Base-by-base conservation (phyloP, 2,888 invertebrate species). In the Unio pictorum region DNA sequence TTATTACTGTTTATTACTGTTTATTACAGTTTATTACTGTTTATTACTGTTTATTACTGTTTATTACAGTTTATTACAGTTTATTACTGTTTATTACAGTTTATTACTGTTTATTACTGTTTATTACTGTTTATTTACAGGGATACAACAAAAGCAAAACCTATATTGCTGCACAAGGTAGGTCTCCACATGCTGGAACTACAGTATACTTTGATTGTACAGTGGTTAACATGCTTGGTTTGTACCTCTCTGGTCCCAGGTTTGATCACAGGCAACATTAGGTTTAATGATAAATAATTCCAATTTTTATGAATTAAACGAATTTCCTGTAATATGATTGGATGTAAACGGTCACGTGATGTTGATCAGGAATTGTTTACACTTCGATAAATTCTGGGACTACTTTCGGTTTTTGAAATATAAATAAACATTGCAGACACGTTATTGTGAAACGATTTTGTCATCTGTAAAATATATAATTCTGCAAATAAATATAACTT, bases 121-220 rank as follows among this genome's bases (percentile, higher is more conserved):
- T 26, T 67, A 57, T 23, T 20, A 63, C 55, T 54, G 18, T 72
- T 26, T 67, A 55, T 30, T 79, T 81, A 66, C 84, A 91, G 90
- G 91, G 91, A 23, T 92, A 91, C 83, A 87, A 89, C 64, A 89
- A 87, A 61, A 79, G 85, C 28, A 90, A 88, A 74, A 87, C 87
- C 15, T 92, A 91, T 78, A 91, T 92, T 67, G 91, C 91, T 57
- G 89, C 91, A 20, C 92, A 92, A 83, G 91, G 91, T 83, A 81
- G 70, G 78, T 70, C 11, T 34, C n/a, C 18, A 26, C 61, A 26
- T 63, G 54, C 26, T 5, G 18, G 3, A 18, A 4, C 26, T 30
- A 20, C 20, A 57, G 34, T 23, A 62, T 62, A 6, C 17, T 15
- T 62, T 60, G 26, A 60, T 60, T 20, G 63, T 30, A 34, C 17